Percentiles rank a stretch among this genome's conserved stretches.
Conservation (phyloP, 2,113 vertebrate genomes). For the Callipepla californica region DNA sequence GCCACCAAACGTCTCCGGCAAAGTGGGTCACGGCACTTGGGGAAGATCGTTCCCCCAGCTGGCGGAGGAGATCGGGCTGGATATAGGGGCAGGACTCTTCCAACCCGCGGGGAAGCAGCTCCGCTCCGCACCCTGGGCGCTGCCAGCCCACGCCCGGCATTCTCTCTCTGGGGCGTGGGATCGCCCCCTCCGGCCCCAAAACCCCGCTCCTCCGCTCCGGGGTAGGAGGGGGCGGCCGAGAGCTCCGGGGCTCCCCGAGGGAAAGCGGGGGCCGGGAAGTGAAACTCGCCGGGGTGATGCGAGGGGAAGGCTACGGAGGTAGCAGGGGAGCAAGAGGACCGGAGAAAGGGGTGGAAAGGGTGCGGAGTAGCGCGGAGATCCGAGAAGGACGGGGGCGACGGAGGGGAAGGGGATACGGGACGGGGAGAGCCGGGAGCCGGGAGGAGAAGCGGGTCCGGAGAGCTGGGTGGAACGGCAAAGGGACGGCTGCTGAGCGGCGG, state of each 20-base stretch:
- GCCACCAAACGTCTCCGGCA: background rate
- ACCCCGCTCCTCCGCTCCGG: constrained; percentile 4
- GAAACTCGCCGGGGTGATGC: background rate
- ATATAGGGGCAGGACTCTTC: background rate
- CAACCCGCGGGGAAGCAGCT: background rate
- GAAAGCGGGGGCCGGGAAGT: constrained; percentile 27
- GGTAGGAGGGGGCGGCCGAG: constrained; percentile 21
- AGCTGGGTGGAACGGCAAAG: background rate
- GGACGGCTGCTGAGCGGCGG: background rate
- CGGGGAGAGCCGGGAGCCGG: background rate
- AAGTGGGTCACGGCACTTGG: constrained; percentile 34
- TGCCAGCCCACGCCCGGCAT: background rate
- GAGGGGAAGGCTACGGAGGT: background rate
- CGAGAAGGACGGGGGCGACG: background rate
- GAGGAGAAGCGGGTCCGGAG: background rate
- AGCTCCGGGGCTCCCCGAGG: constrained; percentile 1
- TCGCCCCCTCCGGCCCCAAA: background rate
- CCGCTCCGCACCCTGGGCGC: background rate
- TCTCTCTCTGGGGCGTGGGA: background rate
- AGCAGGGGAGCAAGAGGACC: background rate
- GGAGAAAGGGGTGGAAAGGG: background rate
- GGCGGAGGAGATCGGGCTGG: background rate
- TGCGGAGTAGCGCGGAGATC: background rate
- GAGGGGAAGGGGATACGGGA: background rate
- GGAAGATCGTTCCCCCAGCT: background rate